These are phyloP conservation scores for Caenorhabditis brenneri DNA, from an alignment of 1,140 invertebrate species.

Conservation along the genomic window DNA sequence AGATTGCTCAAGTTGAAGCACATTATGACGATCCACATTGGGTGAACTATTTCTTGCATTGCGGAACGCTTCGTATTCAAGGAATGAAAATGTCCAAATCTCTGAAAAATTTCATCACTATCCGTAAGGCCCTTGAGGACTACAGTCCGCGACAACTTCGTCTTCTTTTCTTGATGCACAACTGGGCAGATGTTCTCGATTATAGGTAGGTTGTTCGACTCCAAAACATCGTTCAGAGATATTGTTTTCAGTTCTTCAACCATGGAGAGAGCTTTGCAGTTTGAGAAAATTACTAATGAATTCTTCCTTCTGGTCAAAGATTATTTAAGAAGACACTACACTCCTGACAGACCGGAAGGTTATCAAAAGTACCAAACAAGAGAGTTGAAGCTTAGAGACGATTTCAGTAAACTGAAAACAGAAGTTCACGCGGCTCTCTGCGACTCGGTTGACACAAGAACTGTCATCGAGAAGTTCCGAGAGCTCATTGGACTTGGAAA, in stretches of 20 bases:
- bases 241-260: conserved; percentile 78
- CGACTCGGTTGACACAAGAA: conserved; percentile 91
- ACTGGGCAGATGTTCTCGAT: conserved; percentile 97
- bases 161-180: conserved; percentile 91
- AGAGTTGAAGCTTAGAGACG: conserved; percentile 54
- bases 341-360: conserved; percentile 54
- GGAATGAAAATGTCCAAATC: conserved; percentile 99
- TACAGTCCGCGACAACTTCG: conserved; percentile 87
- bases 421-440: conserved; percentile 85
- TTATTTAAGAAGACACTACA: conserved; percentile 75
- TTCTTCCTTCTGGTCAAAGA: conserved; percentile 94
- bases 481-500: conserved; percentile 84
- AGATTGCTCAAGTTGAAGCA: conserved; percentile 89
- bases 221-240: not conserved
- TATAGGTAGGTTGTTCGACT: conserved; percentile 78
- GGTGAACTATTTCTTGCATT: conserved; percentile 97
- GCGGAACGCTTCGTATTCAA: conserved; percentile 95
- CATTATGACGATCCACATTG: conserved; percentile 85
- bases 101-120: conserved; percentile 97
- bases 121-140: conserved; percentile 82
- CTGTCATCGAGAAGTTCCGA: conserved; percentile 81
- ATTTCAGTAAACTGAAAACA: conserved; percentile 72
- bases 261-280: conserved; percentile 90
- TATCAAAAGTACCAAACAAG: conserved; percentile 39
- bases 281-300: conserved; percentile 89